phyloP scores from a whole-genome alignment of 2,113 vertebrate species.

The Otus sunia region DNA sequence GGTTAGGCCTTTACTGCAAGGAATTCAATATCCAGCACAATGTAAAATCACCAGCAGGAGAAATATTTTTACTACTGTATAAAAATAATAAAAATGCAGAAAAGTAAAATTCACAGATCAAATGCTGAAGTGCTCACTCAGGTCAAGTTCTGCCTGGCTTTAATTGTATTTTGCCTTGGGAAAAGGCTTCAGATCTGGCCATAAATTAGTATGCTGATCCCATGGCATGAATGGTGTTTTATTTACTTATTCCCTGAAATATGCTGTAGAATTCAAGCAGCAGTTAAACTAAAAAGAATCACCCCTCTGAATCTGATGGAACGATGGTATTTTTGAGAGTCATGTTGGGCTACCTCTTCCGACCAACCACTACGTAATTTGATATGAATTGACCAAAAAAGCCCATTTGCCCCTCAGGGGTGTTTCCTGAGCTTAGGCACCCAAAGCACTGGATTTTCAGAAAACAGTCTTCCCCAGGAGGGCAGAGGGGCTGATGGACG shows the following conservation, averaged over 20 bases:
- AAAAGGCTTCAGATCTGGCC: conserved; percentile 53
- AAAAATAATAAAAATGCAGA: conserved; percentile 42
- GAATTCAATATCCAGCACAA: conserved; percentile 29
- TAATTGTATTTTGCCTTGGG: conserved; percentile 62
- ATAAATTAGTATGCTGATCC: conserved; percentile 40
- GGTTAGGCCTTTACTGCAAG: conserved; percentile 30
- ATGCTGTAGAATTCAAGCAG: conserved; percentile 9
- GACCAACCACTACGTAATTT: not conserved
- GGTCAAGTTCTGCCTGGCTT: conserved; percentile 49
- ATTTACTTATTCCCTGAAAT: conserved; percentile 63
- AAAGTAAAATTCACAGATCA: conserved; percentile 48
- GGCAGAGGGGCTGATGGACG: rapidly evolving
- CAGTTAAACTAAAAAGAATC: not conserved
- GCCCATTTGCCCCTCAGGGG: not conserved
- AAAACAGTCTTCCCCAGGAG: not conserved
- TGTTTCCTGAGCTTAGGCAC: not conserved
- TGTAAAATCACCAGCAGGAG: conserved; percentile 32
- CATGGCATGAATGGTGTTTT: conserved; percentile 19
- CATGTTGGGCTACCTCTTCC: not conserved
- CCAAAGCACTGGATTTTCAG: not conserved
- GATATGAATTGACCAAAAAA: not conserved
- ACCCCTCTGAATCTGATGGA: not conserved
- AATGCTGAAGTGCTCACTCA: conserved; percentile 24
- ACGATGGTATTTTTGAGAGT: not conserved
- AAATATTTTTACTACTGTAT: conserved; percentile 6